Evolutionary conservation across 1,140 invertebrate genomes (phyloP), one percentile per base, ranked within the genome.

Genomic region (Camponotus pennsylvanicus): DNA sequence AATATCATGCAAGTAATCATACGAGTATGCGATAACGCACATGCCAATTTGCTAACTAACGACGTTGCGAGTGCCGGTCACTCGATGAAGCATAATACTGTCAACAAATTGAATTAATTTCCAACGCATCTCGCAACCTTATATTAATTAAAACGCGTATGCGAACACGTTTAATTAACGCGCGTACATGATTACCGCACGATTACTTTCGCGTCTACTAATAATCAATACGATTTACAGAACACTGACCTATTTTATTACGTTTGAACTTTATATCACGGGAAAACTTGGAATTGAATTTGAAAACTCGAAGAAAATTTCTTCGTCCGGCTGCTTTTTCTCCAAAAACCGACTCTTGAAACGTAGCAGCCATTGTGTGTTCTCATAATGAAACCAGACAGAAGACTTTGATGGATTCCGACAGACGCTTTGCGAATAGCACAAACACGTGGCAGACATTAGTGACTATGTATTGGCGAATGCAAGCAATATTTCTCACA

Each of bases 41-140:
- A 70, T 4, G 37, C 18, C 78, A 80, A 67, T 80, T 80, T 37
- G 37, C 37, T 70, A 80, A 59, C 70, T 80, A 80, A 70, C 78
- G 37, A 42, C 13, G 8, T 57, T 57, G 32, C 13, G 32, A 64
- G 76, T 79, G 34, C 11, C 32, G 77, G 13, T 37, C 34, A 57
- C 45, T 80, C 37, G 21, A 42, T 34, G 18, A 70, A 70, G 32
- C 67, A 70, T 80, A 80, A 80, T 70, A 80, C 13, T 57, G n/a
- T 69, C 34, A 42, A 55, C 37, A 70, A 70, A 70, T 80, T 80
- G 63, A 69, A 80, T 34, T 66, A 66, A 69, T 70, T 79, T 42
- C 37, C 8, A 59, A 6, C 45, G 32, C 18, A 49, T 37, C 40
- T 27, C 49, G 59, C 40, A 18, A 77, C 42, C 63, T 80, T 80